Base-by-base conservation (phyloP, 2,888 invertebrate species). In the Pteria penguin region DNA sequence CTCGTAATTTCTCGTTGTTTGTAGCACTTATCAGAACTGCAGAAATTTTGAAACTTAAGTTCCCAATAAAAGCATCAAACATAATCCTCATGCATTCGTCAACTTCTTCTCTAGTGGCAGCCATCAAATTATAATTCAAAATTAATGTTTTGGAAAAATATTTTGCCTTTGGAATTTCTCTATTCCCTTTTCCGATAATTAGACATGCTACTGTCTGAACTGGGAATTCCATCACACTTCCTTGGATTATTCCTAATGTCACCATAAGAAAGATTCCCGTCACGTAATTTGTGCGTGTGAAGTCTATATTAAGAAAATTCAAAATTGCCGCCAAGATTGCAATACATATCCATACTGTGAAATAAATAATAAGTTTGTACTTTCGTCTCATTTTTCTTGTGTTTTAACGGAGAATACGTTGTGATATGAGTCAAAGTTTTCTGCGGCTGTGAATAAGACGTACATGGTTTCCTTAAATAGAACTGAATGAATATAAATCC, bases 1-100 rank as follows among this genome's bases (percentile, higher is more conserved):
- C 27, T 62, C 78, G 81, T 4, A 87, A 73, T 26, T 78, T 70
- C 22, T 78, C 73, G 22, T 80, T 73, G 14, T 75, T 74, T 1
- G 87, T 85, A 11, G 85, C 86, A 54, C 85, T 85, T 3, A 87
- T 85, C 11, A 87, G 72, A 4, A 87, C 85, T 18, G 84, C 81
- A 24, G 80, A 75, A 1, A 82, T 67, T 33, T 81, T 83, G 24
- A 76, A 71, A 18, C 72, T 58, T 22, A 87, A 63, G 70, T 86
- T 87, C 14, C 78, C 82, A 75, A 86, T 84, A 57, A 76, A 87
- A 14, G 84, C 85, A 24, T 81, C 72, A 68, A 79, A 85, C 87
- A 87, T 87, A 27, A 79, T 83, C 26, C 79, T 66, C 24, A 83
- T 55, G 27, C 85, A 83, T 27, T 85, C 84, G 54, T 87, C 85